Evolutionary conservation across 2,113 vertebrate genomes (phyloP), one percentile per base, ranked within the genome.

Genomic region (Origma solitaria): DNA sequence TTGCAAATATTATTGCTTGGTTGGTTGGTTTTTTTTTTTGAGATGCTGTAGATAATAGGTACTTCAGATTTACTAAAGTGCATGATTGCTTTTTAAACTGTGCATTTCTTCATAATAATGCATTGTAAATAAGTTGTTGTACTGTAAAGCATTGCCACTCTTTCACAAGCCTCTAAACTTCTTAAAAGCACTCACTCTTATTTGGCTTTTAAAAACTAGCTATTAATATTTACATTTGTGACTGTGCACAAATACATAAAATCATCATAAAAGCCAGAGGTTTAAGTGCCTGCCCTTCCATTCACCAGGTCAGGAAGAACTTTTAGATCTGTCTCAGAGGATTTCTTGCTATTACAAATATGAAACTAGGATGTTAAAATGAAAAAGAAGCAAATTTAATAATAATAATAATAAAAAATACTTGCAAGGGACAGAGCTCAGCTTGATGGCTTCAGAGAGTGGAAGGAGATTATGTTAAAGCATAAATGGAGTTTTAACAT

Each of bases 401-500:
- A 98, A 98, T 94, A 95, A 92, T 85, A 95, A 93, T 79, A 92
- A 87, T 79, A 96, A 96, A 78, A 98, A 94, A 97, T 96, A 95
- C 97, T 97, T 95, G 95, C 96, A 96, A 97, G 97, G 98, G 98
- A 98, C 97, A 97, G 96, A 94, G 80, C 97, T 96, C 96, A 96
- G 97, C 97, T 97, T 98, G 98, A 98, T 98, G 98, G 98, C 96
- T 95, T 94, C 97, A 91, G 97, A 97, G 97, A 98, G 98, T 97
- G 97, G 98, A 99, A 98, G 97, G 96, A 99, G 99, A 99, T 99
- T 99, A 99, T 98, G 97, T 97, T 98, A 98, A 98, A 98, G 97
- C 98, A 98, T 98, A 99, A 99, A 99, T 98, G 98, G 98, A 98
- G 98, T 97, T 99, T 99, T 99, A 98, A 98, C 98, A 98, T 99